A percentile compares a stretch with the other conserved stretches of the same genome.
Conservation (phyloP, 1,140 invertebrate genomes). For the Sycophaga agraensis region DNA sequence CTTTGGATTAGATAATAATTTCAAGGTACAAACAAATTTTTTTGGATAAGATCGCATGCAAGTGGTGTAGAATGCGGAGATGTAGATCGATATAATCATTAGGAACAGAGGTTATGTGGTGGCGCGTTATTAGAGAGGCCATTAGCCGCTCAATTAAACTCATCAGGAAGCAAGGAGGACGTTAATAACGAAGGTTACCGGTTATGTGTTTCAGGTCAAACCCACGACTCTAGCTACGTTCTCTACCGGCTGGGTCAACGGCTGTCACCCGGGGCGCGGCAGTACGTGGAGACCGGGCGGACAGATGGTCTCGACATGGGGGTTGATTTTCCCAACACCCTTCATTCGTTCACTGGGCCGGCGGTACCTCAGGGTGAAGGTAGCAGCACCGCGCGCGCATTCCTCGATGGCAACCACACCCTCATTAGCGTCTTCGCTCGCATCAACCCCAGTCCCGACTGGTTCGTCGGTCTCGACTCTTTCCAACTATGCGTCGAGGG, state of each 20-base stretch:
- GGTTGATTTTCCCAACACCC: constrained; percentile 52
- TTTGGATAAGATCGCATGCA: too few species aligned
- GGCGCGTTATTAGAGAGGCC: too few species aligned
- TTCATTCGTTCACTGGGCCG: constrained; percentile 82
- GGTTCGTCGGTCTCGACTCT: constrained; percentile 95
- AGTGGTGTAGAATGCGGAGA: too few species aligned
- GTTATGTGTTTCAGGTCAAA: too few species aligned
- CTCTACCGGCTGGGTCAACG: constrained; percentile 78
- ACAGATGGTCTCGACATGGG: constrained; percentile 69
- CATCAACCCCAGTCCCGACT: constrained; percentile 94
- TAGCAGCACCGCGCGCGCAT: constrained; percentile 77
- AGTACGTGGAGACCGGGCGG: constrained; percentile 81
- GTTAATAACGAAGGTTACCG: too few species aligned
- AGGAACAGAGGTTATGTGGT: too few species aligned
- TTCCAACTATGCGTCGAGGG: constrained; percentile 91
- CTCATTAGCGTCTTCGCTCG: constrained; percentile 83
- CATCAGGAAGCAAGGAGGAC: too few species aligned
- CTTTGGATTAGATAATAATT: too few species aligned
- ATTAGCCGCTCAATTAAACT: too few species aligned
- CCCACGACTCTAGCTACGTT: constrained; percentile 77
- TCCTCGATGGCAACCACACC: constrained; percentile 89
- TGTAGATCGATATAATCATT: too few species aligned
- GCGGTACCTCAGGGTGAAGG: constrained; percentile 76
- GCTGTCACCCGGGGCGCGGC: constrained; percentile 72
- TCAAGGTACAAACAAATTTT: too few species aligned